A percentile compares a stretch with the other conserved stretches of the same genome.
phyloP scores from a whole-genome alignment of 2,797 vertebrate species.

The Sebastes dallii region DNA sequence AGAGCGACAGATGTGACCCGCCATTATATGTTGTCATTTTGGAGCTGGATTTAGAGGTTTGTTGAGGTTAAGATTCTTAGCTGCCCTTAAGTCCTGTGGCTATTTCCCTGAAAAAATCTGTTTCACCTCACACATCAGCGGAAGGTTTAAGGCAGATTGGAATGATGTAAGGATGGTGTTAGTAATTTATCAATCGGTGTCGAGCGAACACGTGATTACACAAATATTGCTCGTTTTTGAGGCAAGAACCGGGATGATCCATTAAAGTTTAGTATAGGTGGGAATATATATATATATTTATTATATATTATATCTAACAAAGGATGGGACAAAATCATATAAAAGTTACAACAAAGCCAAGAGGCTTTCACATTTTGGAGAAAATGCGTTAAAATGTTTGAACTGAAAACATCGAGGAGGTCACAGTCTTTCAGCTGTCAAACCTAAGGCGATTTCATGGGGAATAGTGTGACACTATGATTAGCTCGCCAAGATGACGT shows the following conservation, averaged over 20 bases:
- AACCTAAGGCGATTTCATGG: background rate
- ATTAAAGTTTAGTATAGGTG: too few species aligned
- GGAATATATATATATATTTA: background rate
- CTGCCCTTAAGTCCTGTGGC: slow-evolving; percentile 82
- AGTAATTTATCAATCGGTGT: background rate
- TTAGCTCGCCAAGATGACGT: background rate
- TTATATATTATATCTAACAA: background rate
- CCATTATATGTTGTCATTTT: slow-evolving; percentile 76
- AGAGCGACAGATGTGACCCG: background rate
- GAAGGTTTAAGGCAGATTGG: slow-evolving; percentile 82
- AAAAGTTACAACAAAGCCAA: background rate
- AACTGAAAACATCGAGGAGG: background rate
- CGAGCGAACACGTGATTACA: background rate
- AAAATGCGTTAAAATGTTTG: background rate
- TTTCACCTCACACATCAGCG: slow-evolving; percentile 84
- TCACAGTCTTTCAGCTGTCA: background rate
- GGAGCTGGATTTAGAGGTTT: slow-evolving; percentile 86
- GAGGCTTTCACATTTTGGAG: background rate
- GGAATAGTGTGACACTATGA: background rate
- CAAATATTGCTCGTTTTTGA: background rate
- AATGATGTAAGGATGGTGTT: slow-evolving; percentile 45
- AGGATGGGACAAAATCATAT: background rate
- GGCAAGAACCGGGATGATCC: too few species aligned
- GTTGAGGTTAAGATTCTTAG: slow-evolving; percentile 90
- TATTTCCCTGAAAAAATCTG: slow-evolving; percentile 82